Evolutionary conservation across 2,888 invertebrate species (phyloP).

Genomic region (Xestoiulus laeticollis): DNA sequence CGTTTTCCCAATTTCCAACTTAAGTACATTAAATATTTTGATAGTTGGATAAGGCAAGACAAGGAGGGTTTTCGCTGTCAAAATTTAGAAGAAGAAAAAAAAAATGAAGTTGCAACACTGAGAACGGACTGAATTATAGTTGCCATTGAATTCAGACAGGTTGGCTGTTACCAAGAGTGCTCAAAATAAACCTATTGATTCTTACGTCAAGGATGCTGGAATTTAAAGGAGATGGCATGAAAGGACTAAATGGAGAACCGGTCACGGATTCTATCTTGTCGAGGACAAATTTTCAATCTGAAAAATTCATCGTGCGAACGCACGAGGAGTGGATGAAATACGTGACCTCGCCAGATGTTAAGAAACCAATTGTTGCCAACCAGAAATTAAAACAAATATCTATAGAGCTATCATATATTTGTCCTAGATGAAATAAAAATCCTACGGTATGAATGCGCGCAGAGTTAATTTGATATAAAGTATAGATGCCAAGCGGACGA

Average conservation of each 20-base stretch:
- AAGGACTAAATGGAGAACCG: neutral
- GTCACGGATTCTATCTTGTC: too few relatives aligned
- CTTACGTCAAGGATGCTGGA: neutral
- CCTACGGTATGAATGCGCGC: too few relatives aligned
- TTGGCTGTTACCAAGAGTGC: constrained; percentile 45
- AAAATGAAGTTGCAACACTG: constrained; percentile 5
- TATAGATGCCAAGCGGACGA: too few relatives aligned
- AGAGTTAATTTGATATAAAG: too few relatives aligned
- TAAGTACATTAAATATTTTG: neutral
- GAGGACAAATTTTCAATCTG: too few relatives aligned
- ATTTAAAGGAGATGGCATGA: neutral
- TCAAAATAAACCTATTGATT: constrained; percentile 47
- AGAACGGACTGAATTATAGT: constrained; percentile 24
- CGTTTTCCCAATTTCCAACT: neutral
- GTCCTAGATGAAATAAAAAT: too few relatives aligned
- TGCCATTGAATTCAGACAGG: constrained; percentile 46
- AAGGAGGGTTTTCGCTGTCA: neutral
- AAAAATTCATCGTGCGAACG: too few relatives aligned
- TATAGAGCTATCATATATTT: too few relatives aligned
- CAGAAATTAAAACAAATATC: too few relatives aligned
- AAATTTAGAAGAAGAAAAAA: neutral
- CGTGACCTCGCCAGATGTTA: too few relatives aligned
- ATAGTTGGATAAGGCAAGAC: neutral
- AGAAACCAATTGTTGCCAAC: too few relatives aligned
- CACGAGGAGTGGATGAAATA: too few relatives aligned